A percentile compares a stretch with the other conserved stretches of the same genome.
These are phyloP conservation scores for Beroe forskalii DNA, from an alignment of 37 sponge, comb jelly and placozoan genomes.

Conservation along the genomic window DNA sequence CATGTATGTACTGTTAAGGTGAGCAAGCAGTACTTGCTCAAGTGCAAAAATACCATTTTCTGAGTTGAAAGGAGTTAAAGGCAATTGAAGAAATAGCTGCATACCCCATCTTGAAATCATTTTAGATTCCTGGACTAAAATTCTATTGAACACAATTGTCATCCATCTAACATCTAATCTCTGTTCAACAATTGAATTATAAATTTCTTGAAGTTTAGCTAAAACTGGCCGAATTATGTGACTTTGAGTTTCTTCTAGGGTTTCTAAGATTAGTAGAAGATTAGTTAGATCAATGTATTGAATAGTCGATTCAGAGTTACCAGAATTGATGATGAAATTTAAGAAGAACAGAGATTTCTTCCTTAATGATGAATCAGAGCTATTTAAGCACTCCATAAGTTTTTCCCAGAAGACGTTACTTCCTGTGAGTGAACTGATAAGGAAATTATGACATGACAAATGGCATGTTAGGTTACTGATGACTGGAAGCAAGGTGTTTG, in stretches of 20 bases:
- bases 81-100: constrained; percentile 11
- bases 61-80: neutral
- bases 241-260: constrained; percentile 61
- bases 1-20: constrained; percentile 28
- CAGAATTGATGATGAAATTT: neutral
- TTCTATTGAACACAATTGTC: neutral
- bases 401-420: neutral
- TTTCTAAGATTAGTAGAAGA: constrained; percentile 14
- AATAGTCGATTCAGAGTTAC: neutral
- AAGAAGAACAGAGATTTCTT: constrained; percentile 23
- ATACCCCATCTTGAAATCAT: constrained; percentile 56
- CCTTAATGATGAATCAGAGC: neutral
- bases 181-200: neutral
- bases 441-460: neutral
- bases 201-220: neutral
- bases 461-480: neutral
- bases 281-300: neutral
- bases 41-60: neutral
- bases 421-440: neutral
- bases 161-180: neutral
- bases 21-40: neutral
- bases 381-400: constrained; percentile 5
- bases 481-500: neutral
- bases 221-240: constrained; percentile 46
- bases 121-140: constrained; percentile 13